Evolutionary conservation across 2,888 invertebrate genomes (phyloP).

Genomic region (Palloptera scutellata): DNA sequence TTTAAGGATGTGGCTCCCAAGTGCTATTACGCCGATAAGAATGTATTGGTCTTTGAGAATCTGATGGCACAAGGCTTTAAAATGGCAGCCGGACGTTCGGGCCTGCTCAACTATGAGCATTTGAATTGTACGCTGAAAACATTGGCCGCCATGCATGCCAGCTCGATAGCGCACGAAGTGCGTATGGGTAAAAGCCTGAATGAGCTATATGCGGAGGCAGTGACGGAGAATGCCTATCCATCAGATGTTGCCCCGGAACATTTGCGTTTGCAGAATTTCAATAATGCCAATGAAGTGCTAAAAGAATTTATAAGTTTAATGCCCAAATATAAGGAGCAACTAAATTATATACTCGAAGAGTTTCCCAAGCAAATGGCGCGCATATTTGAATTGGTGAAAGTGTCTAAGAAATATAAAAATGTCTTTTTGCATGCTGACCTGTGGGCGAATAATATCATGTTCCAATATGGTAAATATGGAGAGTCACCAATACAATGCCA

Average conservation of each 20-base stretch:
- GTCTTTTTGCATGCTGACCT: conserved; percentile 64
- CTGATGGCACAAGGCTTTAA: conserved; percentile 55
- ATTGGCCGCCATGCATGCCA: conserved; percentile 64
- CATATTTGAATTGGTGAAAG: conserved; percentile 56
- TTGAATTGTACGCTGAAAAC: conserved; percentile 61
- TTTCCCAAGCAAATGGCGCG: conserved; percentile 48
- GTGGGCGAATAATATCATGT: conserved; percentile 66
- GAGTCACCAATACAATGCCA: conserved; percentile 68
- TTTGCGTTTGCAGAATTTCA: conserved; percentile 51
- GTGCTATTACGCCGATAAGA: conserved; percentile 62
- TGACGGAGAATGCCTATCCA: conserved; percentile 63
- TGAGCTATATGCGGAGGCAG: conserved; percentile 50
- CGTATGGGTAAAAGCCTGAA: conserved; percentile 42
- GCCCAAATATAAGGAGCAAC: conserved; percentile 53
- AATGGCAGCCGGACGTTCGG: conserved; percentile 53
- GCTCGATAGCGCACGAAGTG: conserved; percentile 63
- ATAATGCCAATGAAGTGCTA: conserved; percentile 53
- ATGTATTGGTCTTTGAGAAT: conserved; percentile 65
- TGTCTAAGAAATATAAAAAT: conserved; percentile 62
- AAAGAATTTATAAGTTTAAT: conserved; percentile 53
- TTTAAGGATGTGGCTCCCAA: conserved; percentile 55
- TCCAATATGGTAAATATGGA: conserved; percentile 56
- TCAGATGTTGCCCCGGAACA: conserved; percentile 43
- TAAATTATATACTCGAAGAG: conserved; percentile 49
- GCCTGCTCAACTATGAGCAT: conserved; percentile 60